Evolutionary conservation across 2,888 invertebrate genomes (phyloP).

Genomic region (Zeuzera pyrina): DNA sequence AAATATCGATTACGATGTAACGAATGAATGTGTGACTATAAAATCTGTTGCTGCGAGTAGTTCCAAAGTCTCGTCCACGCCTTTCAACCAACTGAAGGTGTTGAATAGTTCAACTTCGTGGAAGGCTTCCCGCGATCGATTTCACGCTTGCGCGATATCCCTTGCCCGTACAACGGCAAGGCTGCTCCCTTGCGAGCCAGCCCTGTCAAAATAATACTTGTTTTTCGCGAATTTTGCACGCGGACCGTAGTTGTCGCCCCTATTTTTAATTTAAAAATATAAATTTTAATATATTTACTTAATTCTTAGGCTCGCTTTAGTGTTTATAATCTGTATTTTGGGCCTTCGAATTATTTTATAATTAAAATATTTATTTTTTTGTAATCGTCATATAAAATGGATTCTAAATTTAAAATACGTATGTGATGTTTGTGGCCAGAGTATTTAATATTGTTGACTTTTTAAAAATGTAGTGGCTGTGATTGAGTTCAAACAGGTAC

Average conservation of each 20-base stretch:
- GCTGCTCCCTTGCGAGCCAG: slow-evolving; percentile 40
- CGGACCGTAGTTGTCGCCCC: no score
- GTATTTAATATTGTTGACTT: slow-evolving; percentile 25
- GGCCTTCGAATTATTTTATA: neutral
- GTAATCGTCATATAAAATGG: slow-evolving; percentile 2
- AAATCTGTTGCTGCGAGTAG: no score
- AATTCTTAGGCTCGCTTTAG: neutral
- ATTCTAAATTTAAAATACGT: slow-evolving; percentile 23
- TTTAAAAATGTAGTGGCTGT: slow-evolving; percentile 45
- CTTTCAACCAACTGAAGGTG: neutral
- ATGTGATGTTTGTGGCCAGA: slow-evolving; percentile 28
- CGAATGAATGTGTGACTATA: no score
- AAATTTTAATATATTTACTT: neutral
- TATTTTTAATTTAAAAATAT: slow-evolving; percentile 7
- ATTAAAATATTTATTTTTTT: slow-evolving; percentile 1
- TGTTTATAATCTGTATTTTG: neutral
- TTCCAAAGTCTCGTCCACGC: neutral
- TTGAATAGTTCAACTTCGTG: slow-evolving; percentile 18
- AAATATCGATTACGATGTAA: no score
- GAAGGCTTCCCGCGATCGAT: slow-evolving; percentile 55
- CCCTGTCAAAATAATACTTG: slow-evolving; percentile 58
- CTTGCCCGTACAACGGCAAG: slow-evolving; percentile 53
- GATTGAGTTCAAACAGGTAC: slow-evolving; percentile 20
- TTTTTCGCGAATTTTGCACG: slow-evolving; percentile 38
- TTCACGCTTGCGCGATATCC: slow-evolving; percentile 43